Percentiles rank a stretch among this genome's conserved stretches.
These are phyloP conservation scores for Drosophila kanapiae DNA, from an alignment of 1,140 invertebrate species.

Conservation along the genomic window DNA sequence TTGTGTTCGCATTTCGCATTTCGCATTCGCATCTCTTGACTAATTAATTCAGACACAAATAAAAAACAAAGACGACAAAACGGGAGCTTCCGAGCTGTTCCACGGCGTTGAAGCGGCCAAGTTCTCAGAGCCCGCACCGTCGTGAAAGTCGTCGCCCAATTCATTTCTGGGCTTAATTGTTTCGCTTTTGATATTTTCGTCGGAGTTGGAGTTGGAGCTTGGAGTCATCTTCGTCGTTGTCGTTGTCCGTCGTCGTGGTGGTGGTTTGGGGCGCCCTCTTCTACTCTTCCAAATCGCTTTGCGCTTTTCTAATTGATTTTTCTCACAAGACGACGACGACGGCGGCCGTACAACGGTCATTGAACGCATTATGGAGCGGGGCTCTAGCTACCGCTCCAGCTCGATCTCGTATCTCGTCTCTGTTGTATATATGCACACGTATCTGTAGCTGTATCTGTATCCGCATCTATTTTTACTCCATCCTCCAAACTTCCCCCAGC, in stretches of 20 bases:
- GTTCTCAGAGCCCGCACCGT: constrained; percentile 38
- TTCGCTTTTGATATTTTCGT: constrained; percentile 58
- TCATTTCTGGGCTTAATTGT: constrained; percentile 67
- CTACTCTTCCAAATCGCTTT: constrained; percentile 51
- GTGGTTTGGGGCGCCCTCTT: constrained; percentile 24
- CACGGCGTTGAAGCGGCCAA: not conserved
- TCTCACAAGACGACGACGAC: constrained; percentile 46
- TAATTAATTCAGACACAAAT: constrained; percentile 63
- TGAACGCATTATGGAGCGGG: constrained; percentile 70
- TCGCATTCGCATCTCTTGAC: constrained; percentile 17
- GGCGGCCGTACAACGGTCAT: constrained; percentile 60
- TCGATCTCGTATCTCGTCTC: constrained; percentile 6
- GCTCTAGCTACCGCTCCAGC: constrained; percentile 6
- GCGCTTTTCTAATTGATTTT: constrained; percentile 81
- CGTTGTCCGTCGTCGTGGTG: constrained; percentile 20
- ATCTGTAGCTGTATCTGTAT: constrained; percentile 13
- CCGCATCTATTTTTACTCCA: constrained; percentile 23
- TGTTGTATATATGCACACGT: not conserved
- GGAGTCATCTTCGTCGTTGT: not conserved
- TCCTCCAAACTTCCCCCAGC: constrained; percentile 9
- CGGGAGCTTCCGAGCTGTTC: constrained; percentile 15
- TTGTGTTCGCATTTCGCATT: constrained; percentile 20
- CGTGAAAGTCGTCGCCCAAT: constrained; percentile 68
- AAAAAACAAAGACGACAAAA: constrained; percentile 12
- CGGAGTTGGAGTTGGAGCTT: not conserved